Evolutionary conservation across 1,140 invertebrate genomes (phyloP).

Genomic region (Drosophila parabipectinata): DNA sequence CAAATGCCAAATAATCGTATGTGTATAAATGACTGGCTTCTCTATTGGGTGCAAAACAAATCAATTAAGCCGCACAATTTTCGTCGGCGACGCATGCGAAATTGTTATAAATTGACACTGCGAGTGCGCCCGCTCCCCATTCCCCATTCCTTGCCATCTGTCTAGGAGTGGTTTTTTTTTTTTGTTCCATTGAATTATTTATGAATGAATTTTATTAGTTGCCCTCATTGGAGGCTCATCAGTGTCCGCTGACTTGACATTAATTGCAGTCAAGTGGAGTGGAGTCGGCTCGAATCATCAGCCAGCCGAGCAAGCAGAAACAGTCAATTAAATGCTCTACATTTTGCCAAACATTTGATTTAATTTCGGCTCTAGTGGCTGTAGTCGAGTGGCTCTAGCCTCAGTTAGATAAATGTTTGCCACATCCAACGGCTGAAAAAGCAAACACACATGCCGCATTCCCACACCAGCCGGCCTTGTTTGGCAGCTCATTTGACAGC

Average conservation of each 20-base stretch:
- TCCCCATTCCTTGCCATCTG: neutral
- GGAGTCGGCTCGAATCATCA: constrained; percentile 15
- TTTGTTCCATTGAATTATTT: constrained; percentile 75
- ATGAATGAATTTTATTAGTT: constrained; percentile 82
- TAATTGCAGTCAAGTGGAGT: constrained; percentile 65
- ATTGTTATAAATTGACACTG: constrained; percentile 75
- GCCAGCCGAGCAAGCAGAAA: constrained; percentile 19
- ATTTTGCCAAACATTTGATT: constrained; percentile 75
- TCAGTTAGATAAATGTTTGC: constrained; percentile 43
- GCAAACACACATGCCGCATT: constrained; percentile 65
- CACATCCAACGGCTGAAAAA: constrained; percentile 10
- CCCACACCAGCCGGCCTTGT: constrained; percentile 64
- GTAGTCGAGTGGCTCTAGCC: constrained; percentile 3
- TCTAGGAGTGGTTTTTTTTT: constrained; percentile 1
- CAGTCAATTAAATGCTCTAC: constrained; percentile 76
- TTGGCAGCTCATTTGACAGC: constrained; percentile 73
- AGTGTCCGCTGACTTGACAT: constrained; percentile 67
- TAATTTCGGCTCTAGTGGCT: constrained; percentile 42
- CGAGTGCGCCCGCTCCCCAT: constrained; percentile 1
- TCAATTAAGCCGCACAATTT: constrained; percentile 70
- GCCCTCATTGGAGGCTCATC: constrained; percentile 79
- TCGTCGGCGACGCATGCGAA: constrained; percentile 69
- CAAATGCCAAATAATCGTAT: constrained; percentile 35
- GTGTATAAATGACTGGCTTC: constrained; percentile 35
- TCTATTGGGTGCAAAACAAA: constrained; percentile 74